phyloP scores from a whole-genome alignment of 2,888 invertebrate genomes.

The Microchrysa polita region DNA sequence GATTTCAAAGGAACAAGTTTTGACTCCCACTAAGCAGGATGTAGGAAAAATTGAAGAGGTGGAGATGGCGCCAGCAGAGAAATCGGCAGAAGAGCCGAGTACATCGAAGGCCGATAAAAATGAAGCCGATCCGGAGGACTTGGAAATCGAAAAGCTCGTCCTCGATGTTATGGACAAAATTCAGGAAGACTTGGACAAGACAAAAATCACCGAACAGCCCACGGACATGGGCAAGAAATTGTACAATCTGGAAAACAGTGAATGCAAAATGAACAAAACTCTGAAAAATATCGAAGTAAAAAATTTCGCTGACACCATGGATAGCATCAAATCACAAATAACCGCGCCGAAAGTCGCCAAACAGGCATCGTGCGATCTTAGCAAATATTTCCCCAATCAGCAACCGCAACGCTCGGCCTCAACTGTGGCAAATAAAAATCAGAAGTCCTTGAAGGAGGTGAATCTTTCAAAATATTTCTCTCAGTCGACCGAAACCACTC shows the following conservation, averaged over 20 bases:
- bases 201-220: slow-evolving; percentile 38
- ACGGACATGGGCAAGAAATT: slow-evolving; percentile 57
- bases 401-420: slow-evolving; percentile 58
- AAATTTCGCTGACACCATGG: slow-evolving; percentile 62
- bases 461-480: slow-evolving; percentile 64
- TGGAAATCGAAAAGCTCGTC: slow-evolving; percentile 41
- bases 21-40: neutral
- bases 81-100: neutral
- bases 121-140: slow-evolving; percentile 24
- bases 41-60: neutral
- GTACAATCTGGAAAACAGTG: slow-evolving; percentile 55
- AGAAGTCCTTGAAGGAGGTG: slow-evolving; percentile 63
- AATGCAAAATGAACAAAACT: slow-evolving; percentile 56
- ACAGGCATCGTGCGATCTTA: slow-evolving; percentile 59
- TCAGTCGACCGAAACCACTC: slow-evolving; percentile 57
- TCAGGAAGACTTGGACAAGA: slow-evolving; percentile 20
- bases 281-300: slow-evolving; percentile 62
- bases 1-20: slow-evolving; percentile 21
- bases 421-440: slow-evolving; percentile 59
- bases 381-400: slow-evolving; percentile 63
- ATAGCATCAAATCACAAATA: slow-evolving; percentile 61
- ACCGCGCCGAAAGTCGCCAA: slow-evolving; percentile 59
- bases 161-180: slow-evolving; percentile 35
- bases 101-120: neutral
- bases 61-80: neutral